Evolutionary conservation across 2,888 invertebrate species (phyloP), one percentile per base, ranked within the genome.

Genomic region (Epistrophe grossulariae): DNA sequence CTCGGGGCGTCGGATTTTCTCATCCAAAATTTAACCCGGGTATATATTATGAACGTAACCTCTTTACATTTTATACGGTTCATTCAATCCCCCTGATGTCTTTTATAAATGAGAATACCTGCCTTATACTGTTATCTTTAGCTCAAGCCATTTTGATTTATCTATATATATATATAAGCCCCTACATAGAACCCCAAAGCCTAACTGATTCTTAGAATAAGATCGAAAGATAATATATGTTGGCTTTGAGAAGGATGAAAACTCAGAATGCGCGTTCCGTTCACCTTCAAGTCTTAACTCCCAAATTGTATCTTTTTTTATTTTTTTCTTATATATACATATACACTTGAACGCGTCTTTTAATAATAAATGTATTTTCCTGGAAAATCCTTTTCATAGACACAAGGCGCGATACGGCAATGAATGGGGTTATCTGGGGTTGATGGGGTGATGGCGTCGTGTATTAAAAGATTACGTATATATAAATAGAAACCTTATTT

Each of bases 291-390:
- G 24, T 64, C 57, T 73, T 73, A 73, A 77, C 48, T 24, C 19
- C 55, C 55, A 19, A 68, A 81, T 71, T 80, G 68, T 78, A 74
- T 66, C 13, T 24, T 50, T 50, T 35, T 24, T 24, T 24, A 2
- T 24, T 24, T 24, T 24, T 3, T 24, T 24, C 24, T 24, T 24
- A 24, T 24, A 24, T 24, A 35, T 17, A 10, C 9, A 8, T 64
- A 43, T 24, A 55, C 24, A 24, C 62, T n/a, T 52, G 71, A 66
- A 48, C 50, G 62, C 48, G 52, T 57, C 48, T 74, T 74, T 81
- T 64, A 76, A 74, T 81, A 85, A 85, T 81, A 85, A 81, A 82
- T 81, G 68, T 81, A 70, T 81, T 78, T 81, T 81, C 72, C 81
- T 62, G n/a, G 48, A 38, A 57, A 70, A 71, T 70, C 77, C 60